These are phyloP conservation scores for Ceyx margarethae DNA, from an alignment of 2,113 vertebrate genomes.

Conservation along the genomic window DNA sequence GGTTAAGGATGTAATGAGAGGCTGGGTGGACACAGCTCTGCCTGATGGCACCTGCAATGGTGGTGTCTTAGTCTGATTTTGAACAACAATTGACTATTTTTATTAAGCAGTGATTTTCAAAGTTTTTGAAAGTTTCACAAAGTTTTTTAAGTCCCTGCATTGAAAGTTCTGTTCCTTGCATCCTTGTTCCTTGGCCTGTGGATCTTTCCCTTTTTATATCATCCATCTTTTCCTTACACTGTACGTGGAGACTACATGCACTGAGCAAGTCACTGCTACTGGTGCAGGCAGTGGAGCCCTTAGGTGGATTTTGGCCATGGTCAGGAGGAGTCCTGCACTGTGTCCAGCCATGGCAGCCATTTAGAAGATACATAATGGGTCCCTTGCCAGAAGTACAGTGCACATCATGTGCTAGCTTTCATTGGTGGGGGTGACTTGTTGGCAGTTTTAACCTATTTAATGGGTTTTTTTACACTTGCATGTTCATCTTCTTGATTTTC, in stretches of 20 bases:
- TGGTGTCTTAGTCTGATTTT: neutral
- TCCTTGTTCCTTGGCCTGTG: neutral
- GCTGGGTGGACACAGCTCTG: neutral
- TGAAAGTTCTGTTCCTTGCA: neutral
- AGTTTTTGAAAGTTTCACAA: no score
- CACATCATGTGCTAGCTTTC: neutral
- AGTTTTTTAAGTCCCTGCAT: neutral
- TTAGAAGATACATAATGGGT: neutral
- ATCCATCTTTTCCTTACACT: neutral
- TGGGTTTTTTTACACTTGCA: neutral
- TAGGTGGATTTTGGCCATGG: neutral
- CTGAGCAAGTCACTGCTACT: neutral
- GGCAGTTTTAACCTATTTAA: neutral
- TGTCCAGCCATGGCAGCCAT: neutral
- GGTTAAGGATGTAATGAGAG: neutral
- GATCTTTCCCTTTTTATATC: neutral
- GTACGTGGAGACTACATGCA: fast-evolving
- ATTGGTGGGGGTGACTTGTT: neutral
- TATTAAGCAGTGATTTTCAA: neutral
- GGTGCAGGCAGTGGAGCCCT: neutral
- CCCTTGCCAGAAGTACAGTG: neutral
- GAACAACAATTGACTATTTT: neutral
- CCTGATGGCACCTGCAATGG: neutral
- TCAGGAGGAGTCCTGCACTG: neutral
- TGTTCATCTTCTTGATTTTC: neutral